Evolutionary conservation across 2,888 invertebrate genomes (phyloP).

Genomic region (Limnephilus marmoratus): DNA sequence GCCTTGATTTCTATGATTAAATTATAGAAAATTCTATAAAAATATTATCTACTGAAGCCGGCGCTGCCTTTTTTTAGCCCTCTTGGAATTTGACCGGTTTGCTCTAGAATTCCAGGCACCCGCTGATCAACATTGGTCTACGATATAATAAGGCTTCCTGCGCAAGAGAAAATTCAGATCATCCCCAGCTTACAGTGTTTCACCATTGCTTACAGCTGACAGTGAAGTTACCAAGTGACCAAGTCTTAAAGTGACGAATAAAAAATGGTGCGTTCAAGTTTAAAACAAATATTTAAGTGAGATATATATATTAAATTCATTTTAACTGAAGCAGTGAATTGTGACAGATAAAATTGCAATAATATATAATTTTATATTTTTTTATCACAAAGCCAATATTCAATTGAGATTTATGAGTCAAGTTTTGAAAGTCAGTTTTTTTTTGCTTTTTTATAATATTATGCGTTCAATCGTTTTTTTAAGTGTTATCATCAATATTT

Average conservation of each 20-base stretch:
- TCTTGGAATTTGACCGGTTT: conserved; percentile 42
- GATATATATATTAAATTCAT: no score
- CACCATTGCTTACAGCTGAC: conserved; percentile 22
- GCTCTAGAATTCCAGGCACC: conserved; percentile 61
- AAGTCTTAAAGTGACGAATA: conserved; percentile 27
- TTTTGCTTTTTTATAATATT: neutral
- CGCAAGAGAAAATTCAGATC: conserved; percentile 26
- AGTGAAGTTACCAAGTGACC: conserved; percentile 10
- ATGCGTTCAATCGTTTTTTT: neutral
- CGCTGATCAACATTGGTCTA: conserved; percentile 60
- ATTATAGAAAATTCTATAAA: neutral
- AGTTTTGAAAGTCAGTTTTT: no score
- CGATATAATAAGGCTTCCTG: conserved; percentile 61
- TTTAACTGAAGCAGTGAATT: neutral
- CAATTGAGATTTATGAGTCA: no score
- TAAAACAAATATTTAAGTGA: neutral
- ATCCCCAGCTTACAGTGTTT: conserved; percentile 28
- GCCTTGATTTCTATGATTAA: no score
- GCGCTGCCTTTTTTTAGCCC: neutral
- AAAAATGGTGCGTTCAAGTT: conserved; percentile 56
- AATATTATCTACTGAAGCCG: neutral
- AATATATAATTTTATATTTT: neutral
- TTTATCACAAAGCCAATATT: neutral
- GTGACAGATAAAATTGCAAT: neutral
- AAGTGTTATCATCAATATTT: neutral